Base-by-base conservation (phyloP, 2,797 vertebrate species). In the Pipistrellus nathusii region DNA sequence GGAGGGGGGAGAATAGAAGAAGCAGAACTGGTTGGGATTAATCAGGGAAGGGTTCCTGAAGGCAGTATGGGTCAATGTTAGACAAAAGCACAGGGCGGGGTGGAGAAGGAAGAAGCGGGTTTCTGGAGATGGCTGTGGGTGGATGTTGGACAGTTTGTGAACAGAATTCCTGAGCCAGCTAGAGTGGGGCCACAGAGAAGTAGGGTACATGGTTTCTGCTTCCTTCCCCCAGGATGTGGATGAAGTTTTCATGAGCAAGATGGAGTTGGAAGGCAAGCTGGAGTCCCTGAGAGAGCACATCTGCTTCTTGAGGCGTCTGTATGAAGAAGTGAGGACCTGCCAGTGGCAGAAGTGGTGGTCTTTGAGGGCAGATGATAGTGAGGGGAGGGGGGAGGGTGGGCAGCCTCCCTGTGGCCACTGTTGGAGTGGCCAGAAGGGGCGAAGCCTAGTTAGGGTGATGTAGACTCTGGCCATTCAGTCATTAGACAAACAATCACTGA, bases 191-290 rank as follows among this genome's bases (percentile, higher is more conserved):
- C 6, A 1, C 27, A 6, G 8, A 64, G 13, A 44, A 27, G n/a
- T 6, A 2, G 46, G 35, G 14, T 12, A 4, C 57, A 59, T 59
- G 57, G 25, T 59, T 59, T 59, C 57, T 59, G 25, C 27, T 25
- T 59, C 25, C 25, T 11, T 93, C 87, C 41, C 21, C 57, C 93
- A 99, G 99, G 99, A 99, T 95, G 98, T 98, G 35, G 99, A 99
- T 81, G 98, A 89, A 71, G 98, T 98, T 78, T 99, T 99, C 98
- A 98, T 99, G 98, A 99, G 98, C 98, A 99, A 99, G 97, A 98
- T 99, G 85, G 99, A 99, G 95, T 97, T 99, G 93, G 98, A 99
- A 82, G 98, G 98, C 95, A 99, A 96, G 88, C 98, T 96, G 85
- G 98, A 99, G 94, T 95, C 98, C 94, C 98, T 99, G 97, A 98